These are phyloP conservation scores for Rostratula benghalensis DNA, from an alignment of 2,113 vertebrate species.

Conservation along the genomic window DNA sequence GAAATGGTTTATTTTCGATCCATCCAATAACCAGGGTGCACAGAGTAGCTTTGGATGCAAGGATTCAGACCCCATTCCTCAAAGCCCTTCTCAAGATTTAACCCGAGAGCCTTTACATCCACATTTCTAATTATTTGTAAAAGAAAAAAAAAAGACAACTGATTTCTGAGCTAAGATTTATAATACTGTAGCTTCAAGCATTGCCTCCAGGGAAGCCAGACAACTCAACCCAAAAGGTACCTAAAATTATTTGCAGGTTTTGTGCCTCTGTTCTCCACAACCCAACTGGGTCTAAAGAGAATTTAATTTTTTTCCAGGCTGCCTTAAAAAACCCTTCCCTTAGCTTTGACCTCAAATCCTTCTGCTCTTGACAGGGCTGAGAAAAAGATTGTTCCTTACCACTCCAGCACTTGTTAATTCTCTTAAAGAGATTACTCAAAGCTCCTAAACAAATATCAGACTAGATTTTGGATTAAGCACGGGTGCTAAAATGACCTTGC, in stretches of 20 bases:
- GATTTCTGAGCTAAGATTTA: neutral
- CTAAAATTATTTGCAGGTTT: neutral
- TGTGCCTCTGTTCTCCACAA: neutral
- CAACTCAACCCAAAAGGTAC: neutral
- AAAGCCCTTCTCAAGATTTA: neutral
- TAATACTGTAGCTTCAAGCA: neutral
- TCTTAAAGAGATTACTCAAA: conserved; percentile 62
- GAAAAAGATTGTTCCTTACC: conserved; percentile 1
- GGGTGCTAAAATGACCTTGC: conserved; percentile 36
- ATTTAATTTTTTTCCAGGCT: neutral
- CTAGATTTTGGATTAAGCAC: conserved; percentile 35
- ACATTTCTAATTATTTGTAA: neutral
- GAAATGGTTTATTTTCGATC: neutral
- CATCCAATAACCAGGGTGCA: neutral
- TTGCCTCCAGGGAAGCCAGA: neutral
- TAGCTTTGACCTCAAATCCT: conserved; percentile 23
- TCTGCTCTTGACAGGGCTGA: neutral
- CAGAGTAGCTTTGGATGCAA: neutral
- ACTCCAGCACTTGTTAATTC: conserved; percentile 44
- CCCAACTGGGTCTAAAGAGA: neutral
- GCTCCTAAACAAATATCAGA: conserved; percentile 52
- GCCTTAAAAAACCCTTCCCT: neutral
- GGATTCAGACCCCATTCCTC: neutral
- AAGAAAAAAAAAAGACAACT: neutral
- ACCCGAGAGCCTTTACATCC: neutral